Evolutionary conservation across 2,113 vertebrate species (phyloP).

Genomic region (Thermophis baileyi): DNA sequence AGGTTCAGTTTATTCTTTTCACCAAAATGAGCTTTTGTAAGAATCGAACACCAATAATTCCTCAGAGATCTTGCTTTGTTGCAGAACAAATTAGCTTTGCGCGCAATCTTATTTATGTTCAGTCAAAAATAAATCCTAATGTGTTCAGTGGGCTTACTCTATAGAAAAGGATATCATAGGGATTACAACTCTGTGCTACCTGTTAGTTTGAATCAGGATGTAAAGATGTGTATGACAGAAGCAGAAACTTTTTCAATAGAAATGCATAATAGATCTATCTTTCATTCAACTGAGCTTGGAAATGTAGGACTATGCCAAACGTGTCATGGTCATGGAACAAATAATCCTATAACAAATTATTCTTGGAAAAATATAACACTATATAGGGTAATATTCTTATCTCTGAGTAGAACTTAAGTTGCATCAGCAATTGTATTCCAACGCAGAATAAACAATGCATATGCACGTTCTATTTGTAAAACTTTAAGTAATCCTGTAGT

Average conservation of each 20-base stretch:
- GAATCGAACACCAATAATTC: background rate
- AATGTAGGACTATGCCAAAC: background rate
- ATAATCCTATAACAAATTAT: background rate
- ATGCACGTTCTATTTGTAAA: background rate
- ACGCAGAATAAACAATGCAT: background rate
- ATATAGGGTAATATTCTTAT: background rate
- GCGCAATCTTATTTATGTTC: background rate
- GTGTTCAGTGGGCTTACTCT: background rate
- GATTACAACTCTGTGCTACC: background rate
- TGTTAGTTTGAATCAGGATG: background rate
- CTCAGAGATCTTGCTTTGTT: background rate
- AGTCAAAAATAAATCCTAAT: background rate
- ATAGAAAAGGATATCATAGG: background rate
- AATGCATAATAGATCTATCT: background rate
- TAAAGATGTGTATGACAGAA: background rate
- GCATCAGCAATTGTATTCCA: background rate
- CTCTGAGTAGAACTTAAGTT: background rate
- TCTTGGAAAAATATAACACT: background rate
- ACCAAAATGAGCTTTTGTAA: background rate
- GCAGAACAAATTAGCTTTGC: background rate
- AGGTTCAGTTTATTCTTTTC: background rate
- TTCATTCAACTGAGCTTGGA: background rate
- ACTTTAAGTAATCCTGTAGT: background rate
- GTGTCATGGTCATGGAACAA: background rate
- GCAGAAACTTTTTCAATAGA: background rate